These are phyloP conservation scores for Podabrus alpinus DNA, from an alignment of 2,888 invertebrate genomes.

Conservation along the genomic window DNA sequence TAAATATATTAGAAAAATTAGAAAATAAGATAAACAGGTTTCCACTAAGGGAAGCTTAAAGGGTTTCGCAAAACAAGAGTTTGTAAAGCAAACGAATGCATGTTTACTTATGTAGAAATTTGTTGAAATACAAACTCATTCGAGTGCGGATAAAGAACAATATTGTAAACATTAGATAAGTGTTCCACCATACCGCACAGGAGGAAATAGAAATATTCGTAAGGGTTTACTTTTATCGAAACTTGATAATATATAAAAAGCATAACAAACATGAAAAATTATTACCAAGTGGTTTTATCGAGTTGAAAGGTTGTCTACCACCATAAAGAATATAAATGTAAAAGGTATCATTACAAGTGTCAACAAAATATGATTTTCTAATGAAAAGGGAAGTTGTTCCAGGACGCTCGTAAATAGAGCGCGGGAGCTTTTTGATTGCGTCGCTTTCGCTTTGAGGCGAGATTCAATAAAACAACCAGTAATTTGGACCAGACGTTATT, in stretches of 20 bases:
- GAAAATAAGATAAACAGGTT: neutral
- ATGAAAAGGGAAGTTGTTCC: neutral
- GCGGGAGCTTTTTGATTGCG: neutral
- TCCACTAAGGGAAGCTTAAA: neutral
- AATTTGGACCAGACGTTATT: constrained; percentile 11
- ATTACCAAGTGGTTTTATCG: neutral
- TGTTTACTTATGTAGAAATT: neutral
- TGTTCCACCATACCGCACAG: neutral
- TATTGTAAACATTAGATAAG: neutral
- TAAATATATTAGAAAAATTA: too few species aligned
- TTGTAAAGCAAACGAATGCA: neutral
- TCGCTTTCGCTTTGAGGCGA: constrained; percentile 1
- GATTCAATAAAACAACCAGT: constrained; percentile 17
- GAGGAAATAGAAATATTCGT: neutral
- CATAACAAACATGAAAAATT: neutral
- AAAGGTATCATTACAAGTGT: neutral
- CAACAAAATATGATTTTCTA: neutral
- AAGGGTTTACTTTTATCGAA: neutral
- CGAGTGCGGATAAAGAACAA: neutral
- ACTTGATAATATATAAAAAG: neutral
- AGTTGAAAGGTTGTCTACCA: neutral
- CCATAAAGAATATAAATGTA: neutral
- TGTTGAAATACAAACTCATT: neutral
- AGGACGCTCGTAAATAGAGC: neutral
- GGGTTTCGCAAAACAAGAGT: neutral